Conservation (phyloP, 2,888 invertebrate genomes). For the Serripes groenlandicus region DNA sequence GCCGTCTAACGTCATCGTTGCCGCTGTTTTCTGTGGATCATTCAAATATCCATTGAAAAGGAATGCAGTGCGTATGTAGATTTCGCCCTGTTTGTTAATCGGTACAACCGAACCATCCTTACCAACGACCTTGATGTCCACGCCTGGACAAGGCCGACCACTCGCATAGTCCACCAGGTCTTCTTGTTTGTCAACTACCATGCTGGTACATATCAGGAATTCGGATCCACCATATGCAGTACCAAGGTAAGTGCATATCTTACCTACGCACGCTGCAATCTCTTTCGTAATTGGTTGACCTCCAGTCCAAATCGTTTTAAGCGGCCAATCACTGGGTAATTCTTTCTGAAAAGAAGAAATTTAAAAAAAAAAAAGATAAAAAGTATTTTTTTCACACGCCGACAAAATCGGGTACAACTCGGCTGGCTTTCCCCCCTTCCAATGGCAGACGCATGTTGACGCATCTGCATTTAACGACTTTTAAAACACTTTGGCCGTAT, state of each 20-base stretch:
- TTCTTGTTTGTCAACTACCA: not conserved
- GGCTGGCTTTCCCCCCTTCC: too few relatives aligned
- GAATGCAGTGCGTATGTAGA: conserved; percentile 25
- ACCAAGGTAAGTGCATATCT: not conserved
- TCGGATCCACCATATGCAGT: not conserved
- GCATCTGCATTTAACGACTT: too few relatives aligned
- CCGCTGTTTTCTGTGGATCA: conserved; percentile 33
- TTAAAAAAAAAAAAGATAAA: too few relatives aligned
- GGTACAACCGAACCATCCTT: conserved; percentile 26
- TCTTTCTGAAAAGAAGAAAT: conserved; percentile 9
- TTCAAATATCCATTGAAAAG: conserved; percentile 42
- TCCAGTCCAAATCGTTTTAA: conserved; percentile 11
- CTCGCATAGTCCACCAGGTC: conserved; percentile 25
- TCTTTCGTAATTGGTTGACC: conserved; percentile 33
- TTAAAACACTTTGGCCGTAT: too few relatives aligned
- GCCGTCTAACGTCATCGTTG: conserved; percentile 17
- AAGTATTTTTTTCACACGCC: too few relatives aligned
- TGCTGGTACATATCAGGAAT: not conserved
- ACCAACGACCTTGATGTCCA: conserved; percentile 48
- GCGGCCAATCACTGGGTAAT: conserved; percentile 17
- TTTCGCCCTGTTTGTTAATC: conserved; percentile 38
- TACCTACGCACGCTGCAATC: not conserved
- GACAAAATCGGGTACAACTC: too few relatives aligned
- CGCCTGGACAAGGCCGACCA: conserved; percentile 22
- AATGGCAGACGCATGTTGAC: too few relatives aligned